These are phyloP conservation scores for Drosophila mimica DNA, from an alignment of 2,888 invertebrate genomes.

Conservation along the genomic window DNA sequence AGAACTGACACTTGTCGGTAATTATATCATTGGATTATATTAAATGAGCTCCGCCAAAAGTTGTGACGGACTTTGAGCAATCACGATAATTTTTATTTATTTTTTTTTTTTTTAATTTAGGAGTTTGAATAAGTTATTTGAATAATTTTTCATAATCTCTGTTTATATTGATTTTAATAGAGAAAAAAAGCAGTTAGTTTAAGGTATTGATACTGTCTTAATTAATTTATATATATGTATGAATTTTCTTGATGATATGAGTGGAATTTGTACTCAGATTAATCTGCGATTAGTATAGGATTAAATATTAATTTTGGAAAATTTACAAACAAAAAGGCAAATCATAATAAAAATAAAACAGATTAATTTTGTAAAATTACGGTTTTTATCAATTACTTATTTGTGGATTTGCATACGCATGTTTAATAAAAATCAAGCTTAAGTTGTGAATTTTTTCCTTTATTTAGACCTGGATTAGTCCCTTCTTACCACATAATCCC, in stretches of 20 bases:
- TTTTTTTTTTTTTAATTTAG: not conserved
- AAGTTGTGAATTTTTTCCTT: not conserved
- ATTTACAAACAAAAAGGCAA: not conserved
- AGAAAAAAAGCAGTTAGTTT: not conserved
- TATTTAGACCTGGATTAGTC: not conserved
- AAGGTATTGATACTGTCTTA: not conserved
- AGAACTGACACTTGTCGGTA: constrained; percentile 12
- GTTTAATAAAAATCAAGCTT: not conserved
- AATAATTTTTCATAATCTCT: not conserved
- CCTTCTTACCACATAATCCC: not conserved
- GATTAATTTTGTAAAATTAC: not conserved
- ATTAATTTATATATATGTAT: no score
- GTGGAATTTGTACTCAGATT: not conserved
- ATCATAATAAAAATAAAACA: not conserved
- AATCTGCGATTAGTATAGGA: not conserved
- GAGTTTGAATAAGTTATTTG: not conserved
- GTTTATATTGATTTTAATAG: not conserved
- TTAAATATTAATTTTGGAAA: no score
- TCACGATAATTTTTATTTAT: not conserved
- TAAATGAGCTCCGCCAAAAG: not conserved
- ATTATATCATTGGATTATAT: constrained; percentile 4
- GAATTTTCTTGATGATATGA: not conserved
- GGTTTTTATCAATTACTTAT: not conserved
- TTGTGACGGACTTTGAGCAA: not conserved
- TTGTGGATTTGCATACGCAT: not conserved